Conservation (phyloP, 2,888 invertebrate species). For the Melieria picta region DNA sequence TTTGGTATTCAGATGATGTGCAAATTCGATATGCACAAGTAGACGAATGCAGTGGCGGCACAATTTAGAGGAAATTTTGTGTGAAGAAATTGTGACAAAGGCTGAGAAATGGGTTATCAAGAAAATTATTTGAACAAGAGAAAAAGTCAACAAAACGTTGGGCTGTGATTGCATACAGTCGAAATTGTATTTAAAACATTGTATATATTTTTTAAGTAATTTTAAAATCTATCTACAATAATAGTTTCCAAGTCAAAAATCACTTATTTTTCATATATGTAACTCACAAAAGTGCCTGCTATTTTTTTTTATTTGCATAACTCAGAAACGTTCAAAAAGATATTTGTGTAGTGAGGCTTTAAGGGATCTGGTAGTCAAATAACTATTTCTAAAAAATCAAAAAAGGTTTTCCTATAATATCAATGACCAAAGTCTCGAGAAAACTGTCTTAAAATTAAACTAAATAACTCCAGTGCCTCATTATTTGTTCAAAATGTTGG, state of each 20-base stretch:
- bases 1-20: conserved; percentile 65
- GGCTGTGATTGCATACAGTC: no score
- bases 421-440: no score
- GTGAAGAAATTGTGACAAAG: no score
- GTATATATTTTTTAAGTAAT: not conserved
- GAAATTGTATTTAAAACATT: not conserved
- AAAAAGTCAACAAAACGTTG: not conserved
- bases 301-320: not conserved
- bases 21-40: conserved; percentile 58
- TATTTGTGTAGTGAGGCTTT: no score
- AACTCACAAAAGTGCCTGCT: not conserved
- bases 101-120: no score
- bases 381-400: no score
- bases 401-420: no score
- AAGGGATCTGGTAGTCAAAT: no score
- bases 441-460: no score
- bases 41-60: conserved; percentile 32
- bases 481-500: no score
- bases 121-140: not conserved
- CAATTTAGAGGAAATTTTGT: conserved; percentile 22
- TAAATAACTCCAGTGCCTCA: no score
- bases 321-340: no score
- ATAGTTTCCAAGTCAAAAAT: not conserved
- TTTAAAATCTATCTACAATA: not conserved
- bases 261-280: not conserved